Evolutionary conservation across 2,888 invertebrate species (phyloP).

Genomic region (Drosophila antonietae): DNA sequence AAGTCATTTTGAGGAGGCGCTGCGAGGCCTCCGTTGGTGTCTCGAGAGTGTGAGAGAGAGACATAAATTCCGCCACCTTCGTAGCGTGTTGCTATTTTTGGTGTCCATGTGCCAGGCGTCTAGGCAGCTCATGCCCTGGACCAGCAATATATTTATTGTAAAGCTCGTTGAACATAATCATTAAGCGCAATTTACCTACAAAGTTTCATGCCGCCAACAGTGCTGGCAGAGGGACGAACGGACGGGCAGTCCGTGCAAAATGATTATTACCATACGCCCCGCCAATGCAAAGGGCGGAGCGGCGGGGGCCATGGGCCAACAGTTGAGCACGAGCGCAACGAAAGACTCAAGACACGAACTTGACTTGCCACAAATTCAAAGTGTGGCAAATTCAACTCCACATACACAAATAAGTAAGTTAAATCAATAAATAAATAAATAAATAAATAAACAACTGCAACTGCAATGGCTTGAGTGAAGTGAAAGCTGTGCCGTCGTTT

Average conservation of each 20-base stretch:
- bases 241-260: constrained; percentile 58
- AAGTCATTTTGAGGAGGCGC: constrained; percentile 56
- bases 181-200: constrained; percentile 81
- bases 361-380: constrained; percentile 76
- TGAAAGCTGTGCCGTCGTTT: constrained; percentile 58
- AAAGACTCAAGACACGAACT: constrained; percentile 80
- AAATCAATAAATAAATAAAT: constrained; percentile 64
- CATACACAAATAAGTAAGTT: constrained; percentile 55
- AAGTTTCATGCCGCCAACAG: constrained; percentile 75
- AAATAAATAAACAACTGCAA: constrained; percentile 40
- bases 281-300: background rate
- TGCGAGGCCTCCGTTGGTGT: constrained; percentile 46
- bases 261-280: constrained; percentile 77
- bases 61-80: constrained; percentile 73
- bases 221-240: constrained; percentile 10
- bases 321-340: constrained; percentile 77
- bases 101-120: constrained; percentile 41
- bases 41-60: constrained; percentile 22
- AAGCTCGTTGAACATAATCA: constrained; percentile 76
- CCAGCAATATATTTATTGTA: constrained; percentile 66
- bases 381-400: constrained; percentile 73
- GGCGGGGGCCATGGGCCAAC: constrained; percentile 35
- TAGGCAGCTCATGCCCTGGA: constrained; percentile 15
- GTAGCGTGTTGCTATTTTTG: constrained; percentile 54
- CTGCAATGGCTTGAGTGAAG: constrained; percentile 44